Base-by-base conservation (phyloP, 2,113 vertebrate genomes). In the Myiozetetes cayanensis region DNA sequence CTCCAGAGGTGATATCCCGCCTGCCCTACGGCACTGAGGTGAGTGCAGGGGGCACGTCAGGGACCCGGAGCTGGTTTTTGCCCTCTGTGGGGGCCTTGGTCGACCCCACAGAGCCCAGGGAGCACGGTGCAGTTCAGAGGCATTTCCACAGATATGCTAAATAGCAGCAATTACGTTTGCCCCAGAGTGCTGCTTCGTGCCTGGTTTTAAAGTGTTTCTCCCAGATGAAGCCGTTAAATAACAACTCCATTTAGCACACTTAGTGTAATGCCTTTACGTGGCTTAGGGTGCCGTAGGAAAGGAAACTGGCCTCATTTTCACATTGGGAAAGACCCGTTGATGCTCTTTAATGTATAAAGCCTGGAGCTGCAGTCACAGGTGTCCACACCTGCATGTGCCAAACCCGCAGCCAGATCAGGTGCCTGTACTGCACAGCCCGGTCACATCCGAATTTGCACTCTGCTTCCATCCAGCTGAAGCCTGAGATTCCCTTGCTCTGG, bases 1-100 rank as follows among this genome's bases (percentile, higher is more conserved):
- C 99, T 0, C 99, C 99, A 0, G 99, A 99, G 97, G 99, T 99
- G 97, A 99, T 99, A 92, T 99, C 99, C 22, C 98, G 99, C 96
- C 97, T 99, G 77, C 99, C 99, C 68, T 99, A 99, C 9, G 98
- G 99, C 94, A 99, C 99, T 19, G 55, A 62, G 37, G 25, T 62
- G 37, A 28, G 28, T 21, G 20, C 39, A 43, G 62, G 13, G 9
- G 24, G 58, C 49, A 8, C 39, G 0, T 2, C n/a, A 17, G 0
- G 2, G 14, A 12, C 41, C 49, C 66, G 7, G 23, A 4, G 46
- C 0, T 0, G 43, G 28, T 7, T 3, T 8, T 39, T n/a, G 31
- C 25, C n/a, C 65, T 43, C 39, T 7, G 9, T 3, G 0, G 1
- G 15, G 52, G 50, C n/a, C 71, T 21, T 25, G 62, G 35, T 5